A percentile compares a stretch with the other conserved stretches of the same genome.
These are phyloP conservation scores for Dynastes maya DNA, from an alignment of 2,888 invertebrate species.

Conservation along the genomic window DNA sequence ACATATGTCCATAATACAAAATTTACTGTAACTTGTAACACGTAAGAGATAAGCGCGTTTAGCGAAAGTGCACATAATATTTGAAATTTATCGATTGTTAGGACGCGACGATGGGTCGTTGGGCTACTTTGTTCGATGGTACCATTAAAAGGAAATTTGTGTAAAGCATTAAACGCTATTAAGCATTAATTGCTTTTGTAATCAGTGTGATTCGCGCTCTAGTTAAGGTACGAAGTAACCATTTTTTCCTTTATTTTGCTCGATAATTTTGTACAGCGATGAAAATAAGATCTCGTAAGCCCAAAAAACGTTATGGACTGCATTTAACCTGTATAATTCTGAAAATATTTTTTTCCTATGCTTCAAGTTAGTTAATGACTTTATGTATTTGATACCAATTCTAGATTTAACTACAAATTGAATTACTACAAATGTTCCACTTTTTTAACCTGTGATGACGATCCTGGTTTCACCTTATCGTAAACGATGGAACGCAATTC, in stretches of 20 bases:
- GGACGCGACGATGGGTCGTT: constrained; percentile 10
- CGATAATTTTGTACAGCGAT: background rate
- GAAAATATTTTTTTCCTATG: too few relatives aligned
- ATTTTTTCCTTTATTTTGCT: background rate
- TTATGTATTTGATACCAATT: too few relatives aligned
- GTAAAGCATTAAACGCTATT: constrained; percentile 46
- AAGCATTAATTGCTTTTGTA: constrained; percentile 46
- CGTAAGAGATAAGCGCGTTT: background rate
- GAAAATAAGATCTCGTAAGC: too few relatives aligned
- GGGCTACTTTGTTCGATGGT: constrained; percentile 53
- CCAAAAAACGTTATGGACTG: too few relatives aligned
- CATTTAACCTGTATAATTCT: too few relatives aligned
- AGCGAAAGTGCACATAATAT: constrained; percentile 53
- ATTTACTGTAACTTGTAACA: background rate
- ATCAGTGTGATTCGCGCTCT: constrained; percentile 1
- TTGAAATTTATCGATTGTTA: constrained; percentile 57
- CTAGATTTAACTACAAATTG: too few relatives aligned
- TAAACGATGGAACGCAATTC: too few relatives aligned
- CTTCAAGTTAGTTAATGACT: too few relatives aligned
- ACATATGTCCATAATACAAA: background rate
- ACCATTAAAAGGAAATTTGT: constrained; percentile 51
- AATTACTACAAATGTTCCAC: too few relatives aligned
- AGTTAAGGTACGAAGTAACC: background rate
- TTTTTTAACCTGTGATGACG: too few relatives aligned
- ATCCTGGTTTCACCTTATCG: too few relatives aligned